Evolutionary conservation across 2,888 invertebrate genomes (phyloP).

Genomic region (Allophyes oxyacanthae): DNA sequence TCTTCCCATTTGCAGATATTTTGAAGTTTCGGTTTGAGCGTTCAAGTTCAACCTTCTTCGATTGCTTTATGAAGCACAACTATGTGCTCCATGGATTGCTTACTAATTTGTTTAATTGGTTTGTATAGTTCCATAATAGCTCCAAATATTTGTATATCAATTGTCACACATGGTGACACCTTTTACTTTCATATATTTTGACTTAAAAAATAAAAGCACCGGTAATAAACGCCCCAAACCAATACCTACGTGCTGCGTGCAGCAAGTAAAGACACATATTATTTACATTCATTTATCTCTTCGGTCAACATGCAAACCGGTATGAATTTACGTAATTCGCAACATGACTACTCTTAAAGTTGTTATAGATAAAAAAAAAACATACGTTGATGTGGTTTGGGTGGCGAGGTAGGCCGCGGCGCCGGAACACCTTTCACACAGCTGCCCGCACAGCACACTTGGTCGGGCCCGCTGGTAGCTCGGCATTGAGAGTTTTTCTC

Average conservation of each 20-base stretch:
- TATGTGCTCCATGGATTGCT: no score
- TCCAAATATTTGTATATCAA: no score
- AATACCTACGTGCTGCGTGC: neutral
- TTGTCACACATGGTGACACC: no score
- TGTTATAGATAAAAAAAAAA: slow-evolving; percentile 30
- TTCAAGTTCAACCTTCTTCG: no score
- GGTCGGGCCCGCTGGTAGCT: slow-evolving; percentile 78
- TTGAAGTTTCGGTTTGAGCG: no score
- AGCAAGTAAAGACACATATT: neutral
- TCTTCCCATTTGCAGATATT: no score
- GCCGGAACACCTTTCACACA: slow-evolving; percentile 90
- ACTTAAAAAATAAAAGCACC: neutral
- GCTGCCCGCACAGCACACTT: slow-evolving; percentile 86
- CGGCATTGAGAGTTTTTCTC: slow-evolving; percentile 85
- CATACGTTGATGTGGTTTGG: slow-evolving; percentile 84
- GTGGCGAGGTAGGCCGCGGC: slow-evolving; percentile 83
- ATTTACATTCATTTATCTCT: slow-evolving; percentile 16
- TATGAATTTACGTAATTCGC: slow-evolving; percentile 39
- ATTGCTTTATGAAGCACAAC: no score
- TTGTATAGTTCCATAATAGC: no score
- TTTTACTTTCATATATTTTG: neutral
- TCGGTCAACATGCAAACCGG: slow-evolving; percentile 46
- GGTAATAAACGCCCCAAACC: no score
- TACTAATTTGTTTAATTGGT: no score
- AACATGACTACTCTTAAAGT: slow-evolving; percentile 22